These are phyloP conservation scores for Drosophila baimaii DNA, from an alignment of 1,140 invertebrate species.

Conservation along the genomic window DNA sequence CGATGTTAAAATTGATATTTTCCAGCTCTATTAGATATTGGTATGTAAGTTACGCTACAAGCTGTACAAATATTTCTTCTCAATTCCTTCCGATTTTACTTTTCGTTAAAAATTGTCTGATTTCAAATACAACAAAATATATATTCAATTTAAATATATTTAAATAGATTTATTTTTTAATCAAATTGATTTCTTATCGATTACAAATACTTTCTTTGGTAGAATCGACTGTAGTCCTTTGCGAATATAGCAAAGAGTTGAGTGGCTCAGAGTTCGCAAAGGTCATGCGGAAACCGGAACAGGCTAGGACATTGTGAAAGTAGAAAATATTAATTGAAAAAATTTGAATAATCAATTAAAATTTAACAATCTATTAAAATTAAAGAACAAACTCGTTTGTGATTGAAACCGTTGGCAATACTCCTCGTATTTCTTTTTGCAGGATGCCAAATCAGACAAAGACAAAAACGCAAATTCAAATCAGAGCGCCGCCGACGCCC, in stretches of 20 bases:
- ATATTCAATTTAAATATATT: not conserved
- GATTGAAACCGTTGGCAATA: conserved; percentile 52
- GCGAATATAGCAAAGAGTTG: not conserved
- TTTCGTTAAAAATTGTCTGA: not conserved
- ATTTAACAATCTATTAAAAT: not conserved
- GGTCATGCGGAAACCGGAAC: not conserved
- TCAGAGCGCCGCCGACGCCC: conserved; percentile 63
- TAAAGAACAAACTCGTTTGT: not conserved
- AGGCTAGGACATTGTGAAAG: not conserved
- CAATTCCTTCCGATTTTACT: not conserved
- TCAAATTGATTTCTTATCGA: not conserved
- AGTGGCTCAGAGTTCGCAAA: not conserved
- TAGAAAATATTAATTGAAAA: not conserved
- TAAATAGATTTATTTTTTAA: not conserved
- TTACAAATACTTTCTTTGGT: not conserved
- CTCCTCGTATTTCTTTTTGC: conserved; percentile 73
- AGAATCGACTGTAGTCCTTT: not conserved
- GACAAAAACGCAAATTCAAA: conserved; percentile 74
- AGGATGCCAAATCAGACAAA: conserved; percentile 82
- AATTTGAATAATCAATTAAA: not conserved
- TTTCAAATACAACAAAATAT: not conserved
- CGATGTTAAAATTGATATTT: too few relatives aligned
- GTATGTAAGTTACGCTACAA: not conserved
- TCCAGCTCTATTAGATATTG: too few relatives aligned
- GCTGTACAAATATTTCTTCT: not conserved